Base-by-base conservation (phyloP, 1,140 invertebrate species). In the Drosophila parvula region DNA sequence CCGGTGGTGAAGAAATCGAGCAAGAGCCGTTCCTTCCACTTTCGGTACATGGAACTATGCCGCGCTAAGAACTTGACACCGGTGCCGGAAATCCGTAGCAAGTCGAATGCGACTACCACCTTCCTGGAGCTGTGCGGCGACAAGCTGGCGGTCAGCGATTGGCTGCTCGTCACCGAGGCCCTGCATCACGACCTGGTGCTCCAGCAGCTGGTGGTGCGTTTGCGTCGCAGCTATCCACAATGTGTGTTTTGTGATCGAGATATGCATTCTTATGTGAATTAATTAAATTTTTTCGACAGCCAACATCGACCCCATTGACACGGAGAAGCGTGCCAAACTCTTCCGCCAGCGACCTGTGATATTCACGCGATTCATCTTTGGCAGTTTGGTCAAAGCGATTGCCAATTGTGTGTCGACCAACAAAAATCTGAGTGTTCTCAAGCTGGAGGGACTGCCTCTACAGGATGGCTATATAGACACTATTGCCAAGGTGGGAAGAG, bases 381-480 rank as follows among this genome's bases (percentile, higher is more conserved):
- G 92, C 18, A 91, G 91, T 61, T 68, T 94, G 11, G 91, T 93
- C 0, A 92, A 94, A 28, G 93, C 94, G n/a, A 73, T 95, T 2
- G 88, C 91, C 1, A 93, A 93, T 53, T 94, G 94, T 47, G 57
- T 95, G 0, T 89, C 92, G 40, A 91, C 93, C 38, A 95, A 94
- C 1, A 75, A 91, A 5, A 93, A 92, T 45, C 73, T 95, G 1
- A 94, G 92, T 0, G 92, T 91, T 3, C 80, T 95, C 1, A 94
- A 94, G 47, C 85, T 95, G 12, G 94, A 95, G 77, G 94, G 94
- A 0, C 88, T 95, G 14, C 94, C 94, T 0, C 71, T 95, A 8
- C 93, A 93, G 2, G 81, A 90, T 5, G 93, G 94, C 47, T 94
- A 94, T 65, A 78, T 95, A 10, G 93, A 93, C 4, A 90, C 92